Base-by-base conservation (phyloP, 2,888 invertebrate species). In the Nomada ferruginata region DNA sequence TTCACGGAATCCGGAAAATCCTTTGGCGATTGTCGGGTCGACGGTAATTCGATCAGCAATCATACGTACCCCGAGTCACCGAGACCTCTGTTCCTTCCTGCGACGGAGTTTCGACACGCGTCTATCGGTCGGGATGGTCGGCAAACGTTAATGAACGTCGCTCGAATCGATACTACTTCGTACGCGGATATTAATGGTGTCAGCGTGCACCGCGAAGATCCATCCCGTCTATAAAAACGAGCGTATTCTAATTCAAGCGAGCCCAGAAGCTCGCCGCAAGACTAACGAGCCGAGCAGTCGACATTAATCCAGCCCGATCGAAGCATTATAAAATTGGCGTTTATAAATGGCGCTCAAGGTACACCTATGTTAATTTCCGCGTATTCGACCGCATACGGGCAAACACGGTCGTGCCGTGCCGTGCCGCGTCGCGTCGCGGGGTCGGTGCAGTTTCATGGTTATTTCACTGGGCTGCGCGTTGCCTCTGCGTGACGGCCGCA, bases 31-130 rank as follows among this genome's bases (percentile, higher is more conserved):
- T 64, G 72, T 76, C 84, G 70, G 69, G 63, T 59, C 72, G 82
- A 64, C 69, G 85, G 74, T 89, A 89, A 89, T 87, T 89, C 87
- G 83, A 89, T 86, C 87, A 84, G 78, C 85, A 85, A 85, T 88
- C 86, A 77, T 75, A 71, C 78, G 65, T 53, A 73, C 50, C 52
- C 70, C 74, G 66, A 42, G 47, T 55, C 57, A 29, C 73, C 57
- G 42, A 69, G 44, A 63, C 75, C 63, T 70, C 57, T 63, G 13
- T 61, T 50, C 29, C 53, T 61, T 50, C 68, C 68, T 50, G 57
- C 55, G 44, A 57, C 47, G 47, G 47, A 3, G 47, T 10, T 5
- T 29, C 29, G 29, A 36, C n/a, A 10, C 13, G 26, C 57, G 57
- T 23, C 15, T 50, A 23, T 20, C 15, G 29, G 7, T 7, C 36